phyloP scores from a whole-genome alignment of 2,113 vertebrate species.

The Limanda limanda region DNA sequence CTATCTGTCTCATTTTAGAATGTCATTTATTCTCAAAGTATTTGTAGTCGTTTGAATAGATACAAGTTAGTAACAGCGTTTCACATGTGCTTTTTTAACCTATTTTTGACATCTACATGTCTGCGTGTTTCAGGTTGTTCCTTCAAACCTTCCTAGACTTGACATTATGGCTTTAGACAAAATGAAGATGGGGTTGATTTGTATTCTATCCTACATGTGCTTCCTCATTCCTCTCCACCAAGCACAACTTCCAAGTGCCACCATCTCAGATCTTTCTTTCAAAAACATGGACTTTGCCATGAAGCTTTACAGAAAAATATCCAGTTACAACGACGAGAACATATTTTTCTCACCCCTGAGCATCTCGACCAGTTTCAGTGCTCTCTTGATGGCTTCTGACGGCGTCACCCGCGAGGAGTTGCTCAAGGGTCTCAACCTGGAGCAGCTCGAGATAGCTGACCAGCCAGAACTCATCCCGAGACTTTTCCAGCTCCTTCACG shows the following conservation, averaged over 20 bases:
- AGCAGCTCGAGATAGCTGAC: slow-evolving; percentile 61
- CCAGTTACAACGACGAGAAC: slow-evolving; percentile 87
- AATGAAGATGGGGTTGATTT: slow-evolving; percentile 62
- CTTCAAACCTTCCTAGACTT: slow-evolving; percentile 5
- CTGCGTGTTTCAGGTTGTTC: slow-evolving; percentile 40
- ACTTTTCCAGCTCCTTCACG: slow-evolving; percentile 84
- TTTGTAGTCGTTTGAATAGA: not conserved
- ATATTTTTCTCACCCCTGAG: slow-evolving; percentile 90
- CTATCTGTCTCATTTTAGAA: not conserved
- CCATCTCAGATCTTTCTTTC: slow-evolving; percentile 82
- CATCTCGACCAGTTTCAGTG: slow-evolving; percentile 83
- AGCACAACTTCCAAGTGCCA: slow-evolving; percentile 38
- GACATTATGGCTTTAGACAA: slow-evolving; percentile 25
- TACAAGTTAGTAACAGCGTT: not conserved
- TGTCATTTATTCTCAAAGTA: not conserved
- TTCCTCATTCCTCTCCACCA: slow-evolving; percentile 45
- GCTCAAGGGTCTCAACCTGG: slow-evolving; percentile 80
- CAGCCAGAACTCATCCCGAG: slow-evolving; percentile 74
- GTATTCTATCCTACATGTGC: slow-evolving; percentile 56
- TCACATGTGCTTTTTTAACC: not conserved
- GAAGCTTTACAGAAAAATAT: slow-evolving; percentile 89
- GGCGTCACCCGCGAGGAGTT: slow-evolving; percentile 85
- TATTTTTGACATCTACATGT: not conserved
- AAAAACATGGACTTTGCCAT: slow-evolving; percentile 90
- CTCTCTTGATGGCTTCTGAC: slow-evolving; percentile 81